A percentile compares a stretch with the other conserved stretches of the same genome.
Conservation (phyloP, 2,113 vertebrate species). For the Fukomys damarensis region DNA sequence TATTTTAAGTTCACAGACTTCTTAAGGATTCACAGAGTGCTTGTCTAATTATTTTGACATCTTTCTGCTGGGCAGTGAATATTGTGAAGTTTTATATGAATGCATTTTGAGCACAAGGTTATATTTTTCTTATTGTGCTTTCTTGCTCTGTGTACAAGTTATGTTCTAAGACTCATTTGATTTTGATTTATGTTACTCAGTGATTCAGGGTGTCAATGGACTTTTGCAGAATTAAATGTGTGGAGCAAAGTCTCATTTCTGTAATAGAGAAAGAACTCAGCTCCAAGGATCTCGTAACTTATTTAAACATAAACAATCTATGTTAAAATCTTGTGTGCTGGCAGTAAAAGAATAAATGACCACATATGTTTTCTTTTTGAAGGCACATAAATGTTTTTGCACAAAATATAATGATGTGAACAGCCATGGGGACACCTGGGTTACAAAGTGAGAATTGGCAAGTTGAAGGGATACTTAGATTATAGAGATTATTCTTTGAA, state of each 20-base stretch:
- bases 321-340: slow-evolving; percentile 53
- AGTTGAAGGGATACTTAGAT: background rate
- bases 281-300: slow-evolving; percentile 41
- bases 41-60: slow-evolving; percentile 73
- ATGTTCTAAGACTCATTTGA: slow-evolving; percentile 18
- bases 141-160: background rate
- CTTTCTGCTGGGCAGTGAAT: slow-evolving; percentile 18
- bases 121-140: slow-evolving; percentile 41
- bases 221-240: slow-evolving; percentile 36
- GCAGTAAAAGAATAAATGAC: slow-evolving; percentile 30
- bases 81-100: slow-evolving; percentile 17
- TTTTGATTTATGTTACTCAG: slow-evolving; percentile 62
- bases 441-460: background rate
- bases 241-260: slow-evolving; percentile 19
- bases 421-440: background rate
- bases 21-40: background rate
- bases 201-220: background rate
- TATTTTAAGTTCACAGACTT: slow-evolving; percentile 34
- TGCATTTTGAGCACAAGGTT: slow-evolving; percentile 26
- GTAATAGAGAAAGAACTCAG: slow-evolving; percentile 13
- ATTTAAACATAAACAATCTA: slow-evolving; percentile 58
- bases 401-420: slow-evolving; percentile 8
- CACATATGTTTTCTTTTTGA: slow-evolving; percentile 46
- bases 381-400: background rate
- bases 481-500: background rate